These are phyloP conservation scores for Fulmarus glacialis DNA, from an alignment of 2,113 vertebrate genomes.

Conservation along the genomic window DNA sequence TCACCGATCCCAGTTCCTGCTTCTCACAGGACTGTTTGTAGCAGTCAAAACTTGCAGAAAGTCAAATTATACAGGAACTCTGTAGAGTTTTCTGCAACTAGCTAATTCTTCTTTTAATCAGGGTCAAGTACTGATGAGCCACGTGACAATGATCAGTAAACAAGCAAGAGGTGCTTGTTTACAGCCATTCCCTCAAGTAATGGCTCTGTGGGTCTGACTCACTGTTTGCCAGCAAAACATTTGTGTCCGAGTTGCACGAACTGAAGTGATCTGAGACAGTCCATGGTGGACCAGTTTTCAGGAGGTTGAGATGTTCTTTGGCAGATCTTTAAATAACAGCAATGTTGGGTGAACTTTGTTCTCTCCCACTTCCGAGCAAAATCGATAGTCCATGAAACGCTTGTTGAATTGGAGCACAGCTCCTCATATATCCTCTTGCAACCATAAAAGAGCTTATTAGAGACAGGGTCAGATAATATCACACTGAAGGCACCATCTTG, in stretches of 20 bases:
- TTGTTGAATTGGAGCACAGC: not conserved
- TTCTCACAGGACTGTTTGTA: not conserved
- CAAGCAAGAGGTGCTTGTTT: not conserved
- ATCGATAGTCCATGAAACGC: not conserved
- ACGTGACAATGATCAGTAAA: not conserved
- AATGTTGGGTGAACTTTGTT: not conserved
- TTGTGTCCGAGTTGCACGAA: not conserved
- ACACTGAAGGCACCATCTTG: not conserved
- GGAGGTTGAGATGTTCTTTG: not conserved
- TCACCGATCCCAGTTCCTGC: not conserved
- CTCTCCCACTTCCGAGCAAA: not conserved
- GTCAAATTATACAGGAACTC: not conserved
- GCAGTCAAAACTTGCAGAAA: not conserved
- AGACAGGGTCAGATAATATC: not conserved
- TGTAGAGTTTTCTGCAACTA: not conserved
- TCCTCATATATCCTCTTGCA: not conserved
- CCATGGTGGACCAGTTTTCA: not conserved
- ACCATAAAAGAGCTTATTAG: not conserved
- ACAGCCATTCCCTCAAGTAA: not conserved
- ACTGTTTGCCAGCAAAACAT: not conserved
- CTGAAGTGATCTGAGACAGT: no score
- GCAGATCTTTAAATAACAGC: not conserved
- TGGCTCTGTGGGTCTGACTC: not conserved
- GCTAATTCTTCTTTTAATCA: not conserved
- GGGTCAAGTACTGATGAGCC: not conserved